Conservation (phyloP, 2,113 vertebrate species). For the Tetraodon nigroviridis region DNA sequence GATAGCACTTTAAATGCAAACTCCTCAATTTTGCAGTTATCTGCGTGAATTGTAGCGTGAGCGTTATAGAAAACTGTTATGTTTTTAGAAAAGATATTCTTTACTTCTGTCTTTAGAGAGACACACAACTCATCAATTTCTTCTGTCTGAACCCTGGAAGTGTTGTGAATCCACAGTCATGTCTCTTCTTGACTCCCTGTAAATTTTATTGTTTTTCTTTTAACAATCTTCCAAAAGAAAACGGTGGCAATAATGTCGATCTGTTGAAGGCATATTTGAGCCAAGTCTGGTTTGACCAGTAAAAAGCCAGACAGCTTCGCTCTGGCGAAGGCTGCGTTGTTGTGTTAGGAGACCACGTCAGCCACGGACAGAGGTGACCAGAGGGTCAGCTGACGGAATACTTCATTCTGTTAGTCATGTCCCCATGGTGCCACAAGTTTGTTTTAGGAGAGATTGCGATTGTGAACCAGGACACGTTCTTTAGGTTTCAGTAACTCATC, state of each 20-base stretch:
- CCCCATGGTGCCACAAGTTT: slow-evolving; percentile 88
- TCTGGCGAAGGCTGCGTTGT: slow-evolving; percentile 83
- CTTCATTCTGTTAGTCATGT: slow-evolving; percentile 78
- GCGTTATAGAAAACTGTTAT: too few species aligned
- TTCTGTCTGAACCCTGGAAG: slow-evolving; percentile 9
- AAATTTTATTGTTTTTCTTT: not conserved
- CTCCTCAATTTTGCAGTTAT: too few species aligned
- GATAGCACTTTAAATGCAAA: too few species aligned
- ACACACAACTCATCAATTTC: slow-evolving; percentile 9
- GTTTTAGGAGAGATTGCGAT: slow-evolving; percentile 86
- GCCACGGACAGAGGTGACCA: slow-evolving; percentile 69
- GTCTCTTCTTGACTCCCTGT: slow-evolving; percentile 3
- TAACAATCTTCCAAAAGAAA: slow-evolving; percentile 7
- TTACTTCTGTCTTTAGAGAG: not conserved
- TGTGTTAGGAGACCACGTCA: slow-evolving; percentile 76
- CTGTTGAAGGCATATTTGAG: slow-evolving; percentile 28
- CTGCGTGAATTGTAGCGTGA: too few species aligned
- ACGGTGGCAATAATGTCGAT: slow-evolving; percentile 13
- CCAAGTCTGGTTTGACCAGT: slow-evolving; percentile 80
- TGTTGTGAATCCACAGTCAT: slow-evolving; percentile 11
- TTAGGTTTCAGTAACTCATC: not conserved
- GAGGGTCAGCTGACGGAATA: slow-evolving; percentile 70
- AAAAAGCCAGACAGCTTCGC: slow-evolving; percentile 76
- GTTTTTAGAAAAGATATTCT: too few species aligned
- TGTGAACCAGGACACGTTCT: slow-evolving; percentile 69